Evolutionary conservation across 2,113 vertebrate genomes (phyloP), one percentile per base, ranked within the genome.

Genomic region (Labrus mixtus): DNA sequence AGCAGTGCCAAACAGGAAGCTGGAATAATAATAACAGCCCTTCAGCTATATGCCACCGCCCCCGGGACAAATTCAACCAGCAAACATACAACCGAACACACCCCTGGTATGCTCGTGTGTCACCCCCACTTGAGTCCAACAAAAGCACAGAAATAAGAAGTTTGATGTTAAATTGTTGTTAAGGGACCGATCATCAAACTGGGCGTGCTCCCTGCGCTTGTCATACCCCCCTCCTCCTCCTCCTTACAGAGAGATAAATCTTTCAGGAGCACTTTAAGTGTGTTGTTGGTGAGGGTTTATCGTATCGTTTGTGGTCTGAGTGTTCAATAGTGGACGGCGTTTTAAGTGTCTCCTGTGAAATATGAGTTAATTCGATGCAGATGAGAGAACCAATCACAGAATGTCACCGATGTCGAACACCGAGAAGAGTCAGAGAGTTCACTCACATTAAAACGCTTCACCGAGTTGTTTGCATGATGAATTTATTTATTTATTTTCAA

Each of bases 1-100:
- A 74, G 41, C 23, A 13, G 10, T 4, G 69, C 82, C 85, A 87
- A 59, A 78, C 76, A 83, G 89, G 86, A 91, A 85, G 68, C 68
- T 69, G 55, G 48, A 82, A 81, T 79, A 84, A 88, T 76, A 90
- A 88, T 76, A 90, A 78, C 79, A 80, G 74, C 56, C 54, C 41
- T 22, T 56, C 23, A 72, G 76, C 65, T 66, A 17, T 53, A 41
- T 63, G 59, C 45, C 63, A 57, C 73, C 53, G 51, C 75, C 71
- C 71, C 67, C 16, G 6, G 58, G 64, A 57, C 75, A n/a, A 13
- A 62, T 53, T 70, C 66, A 65, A 56, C 70, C 58, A 60, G 48
- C n/a, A 13, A 17, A 51, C 6, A 19, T 54, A 23, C 29, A 79
- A 33, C 37, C 29, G 19, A 23, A 16, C 33, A 8, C 1, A 66